Percentiles rank a stretch among this genome's conserved stretches.
phyloP scores from a whole-genome alignment of 2,113 vertebrate species.

The Geococcyx californianus region DNA sequence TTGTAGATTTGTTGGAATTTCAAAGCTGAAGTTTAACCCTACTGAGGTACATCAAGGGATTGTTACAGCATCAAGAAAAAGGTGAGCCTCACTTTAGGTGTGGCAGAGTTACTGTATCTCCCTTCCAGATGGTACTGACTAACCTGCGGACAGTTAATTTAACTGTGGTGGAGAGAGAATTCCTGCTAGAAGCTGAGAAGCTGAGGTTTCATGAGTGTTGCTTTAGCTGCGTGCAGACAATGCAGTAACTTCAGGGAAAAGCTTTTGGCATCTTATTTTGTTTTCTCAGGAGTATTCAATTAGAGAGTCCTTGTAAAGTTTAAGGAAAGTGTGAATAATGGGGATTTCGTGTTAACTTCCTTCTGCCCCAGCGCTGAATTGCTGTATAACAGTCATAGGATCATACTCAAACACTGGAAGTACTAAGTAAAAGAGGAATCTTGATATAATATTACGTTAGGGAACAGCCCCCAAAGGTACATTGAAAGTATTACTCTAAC shows the following conservation, averaged over 20 bases:
- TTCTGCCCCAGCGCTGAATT: rapidly evolving
- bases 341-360: background rate
- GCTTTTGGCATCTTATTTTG: background rate
- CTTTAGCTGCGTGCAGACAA: background rate
- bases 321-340: background rate
- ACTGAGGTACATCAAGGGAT: background rate
- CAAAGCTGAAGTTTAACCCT: background rate
- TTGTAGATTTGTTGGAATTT: background rate
- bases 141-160: background rate
- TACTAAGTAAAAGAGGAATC: background rate
- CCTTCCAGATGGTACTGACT: background rate
- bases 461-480: background rate
- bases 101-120: background rate
- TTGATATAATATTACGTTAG: background rate
- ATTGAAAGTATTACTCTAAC: background rate
- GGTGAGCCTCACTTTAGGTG: background rate
- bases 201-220: background rate
- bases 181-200: background rate
- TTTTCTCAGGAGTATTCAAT: background rate
- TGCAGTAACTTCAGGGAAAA: background rate
- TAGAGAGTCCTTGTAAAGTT: background rate
- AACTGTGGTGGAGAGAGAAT: background rate
- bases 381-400: background rate
- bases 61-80: background rate
- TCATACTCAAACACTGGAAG: background rate